phyloP scores from a whole-genome alignment of 2,113 vertebrate species.

The Sterrhoptilus dennistouni region DNA sequence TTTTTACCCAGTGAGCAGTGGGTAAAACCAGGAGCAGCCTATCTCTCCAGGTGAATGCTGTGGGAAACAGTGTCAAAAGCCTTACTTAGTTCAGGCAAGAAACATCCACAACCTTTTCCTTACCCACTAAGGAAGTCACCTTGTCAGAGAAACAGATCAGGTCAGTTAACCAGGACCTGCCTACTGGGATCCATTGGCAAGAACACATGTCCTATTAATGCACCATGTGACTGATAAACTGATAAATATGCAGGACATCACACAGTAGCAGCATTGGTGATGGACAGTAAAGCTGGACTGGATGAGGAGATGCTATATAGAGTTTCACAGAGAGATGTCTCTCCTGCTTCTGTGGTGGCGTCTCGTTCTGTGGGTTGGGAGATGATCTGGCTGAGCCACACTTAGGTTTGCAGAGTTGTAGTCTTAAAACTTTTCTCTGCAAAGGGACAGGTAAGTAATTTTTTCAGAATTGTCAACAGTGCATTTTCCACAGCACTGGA shows the following conservation, averaged over 20 bases:
- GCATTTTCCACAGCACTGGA: not conserved
- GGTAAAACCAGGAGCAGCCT: not conserved
- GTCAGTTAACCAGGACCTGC: not conserved
- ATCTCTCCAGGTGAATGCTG: not conserved
- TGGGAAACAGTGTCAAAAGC: not conserved
- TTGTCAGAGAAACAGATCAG: not conserved
- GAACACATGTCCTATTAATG: not conserved
- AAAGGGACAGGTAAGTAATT: not conserved
- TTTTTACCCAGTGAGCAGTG: not conserved
- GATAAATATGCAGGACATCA: not conserved
- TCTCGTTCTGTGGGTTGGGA: not conserved
- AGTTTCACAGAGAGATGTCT: not conserved
- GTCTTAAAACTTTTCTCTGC: not conserved
- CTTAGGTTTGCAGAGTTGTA: not conserved
- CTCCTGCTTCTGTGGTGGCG: not conserved
- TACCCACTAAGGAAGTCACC: not conserved
- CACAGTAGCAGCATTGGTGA: accelerated
- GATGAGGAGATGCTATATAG: not conserved
- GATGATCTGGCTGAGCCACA: not conserved
- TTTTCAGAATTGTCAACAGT: not conserved
- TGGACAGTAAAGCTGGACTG: not conserved
- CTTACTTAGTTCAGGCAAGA: not conserved
- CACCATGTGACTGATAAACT: not conserved
- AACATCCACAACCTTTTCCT: not conserved
- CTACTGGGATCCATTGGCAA: not conserved